Conservation (phyloP, 2,797 vertebrate genomes). For the Glyptemys insculpta region DNA sequence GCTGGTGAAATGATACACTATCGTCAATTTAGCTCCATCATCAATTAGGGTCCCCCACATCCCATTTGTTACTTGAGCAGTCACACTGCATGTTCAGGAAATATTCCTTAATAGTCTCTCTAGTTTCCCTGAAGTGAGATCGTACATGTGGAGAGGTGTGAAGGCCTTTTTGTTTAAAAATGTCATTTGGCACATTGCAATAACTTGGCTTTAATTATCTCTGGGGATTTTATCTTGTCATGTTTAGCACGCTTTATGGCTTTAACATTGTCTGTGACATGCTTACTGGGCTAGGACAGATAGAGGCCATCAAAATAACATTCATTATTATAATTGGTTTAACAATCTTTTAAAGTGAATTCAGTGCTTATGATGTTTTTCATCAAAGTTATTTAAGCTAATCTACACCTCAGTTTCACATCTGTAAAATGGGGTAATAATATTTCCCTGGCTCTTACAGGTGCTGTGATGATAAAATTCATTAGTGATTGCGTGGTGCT, state of each 20-base stretch:
- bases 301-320: no score
- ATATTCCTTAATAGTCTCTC: neutral
- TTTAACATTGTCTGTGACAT: neutral
- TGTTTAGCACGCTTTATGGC: neutral
- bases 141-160: neutral
- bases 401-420: neutral
- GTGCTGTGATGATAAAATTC: slow-evolving; percentile 3
- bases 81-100: neutral
- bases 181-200: neutral
- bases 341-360: neutral
- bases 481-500: neutral
- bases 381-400: neutral
- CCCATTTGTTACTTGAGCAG: neutral
- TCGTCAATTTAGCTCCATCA: neutral
- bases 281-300: neutral
- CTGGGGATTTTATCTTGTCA: neutral
- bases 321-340: neutral
- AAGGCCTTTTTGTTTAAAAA: neutral
- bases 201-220: neutral
- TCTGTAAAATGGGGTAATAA: neutral
- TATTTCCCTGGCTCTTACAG: neutral
- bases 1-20: neutral
- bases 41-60: neutral
- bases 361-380: neutral
- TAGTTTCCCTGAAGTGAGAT: neutral